These are phyloP conservation scores for Pangasius djambal DNA, from an alignment of 2,797 vertebrate species.

Conservation along the genomic window DNA sequence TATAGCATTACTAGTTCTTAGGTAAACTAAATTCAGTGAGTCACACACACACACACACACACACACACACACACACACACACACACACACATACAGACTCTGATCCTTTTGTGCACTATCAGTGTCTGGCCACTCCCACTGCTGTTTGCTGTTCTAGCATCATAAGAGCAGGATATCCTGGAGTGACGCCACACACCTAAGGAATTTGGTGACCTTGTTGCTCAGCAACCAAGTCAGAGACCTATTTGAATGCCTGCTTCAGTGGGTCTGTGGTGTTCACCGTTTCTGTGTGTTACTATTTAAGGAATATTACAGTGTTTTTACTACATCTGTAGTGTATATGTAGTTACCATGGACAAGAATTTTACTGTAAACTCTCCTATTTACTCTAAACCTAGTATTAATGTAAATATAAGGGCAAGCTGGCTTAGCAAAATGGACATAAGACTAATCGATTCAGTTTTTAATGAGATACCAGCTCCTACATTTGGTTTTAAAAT, in stretches of 20 bases:
- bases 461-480: background rate
- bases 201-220: conserved; percentile 65
- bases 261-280: background rate
- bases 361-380: background rate
- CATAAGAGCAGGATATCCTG: conserved; percentile 80
- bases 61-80: background rate
- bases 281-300: background rate
- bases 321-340: background rate
- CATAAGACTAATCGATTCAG: background rate
- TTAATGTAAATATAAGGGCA: too few relatives aligned
- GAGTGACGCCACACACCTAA: conserved; percentile 69
- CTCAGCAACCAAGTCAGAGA: conserved; percentile 66
- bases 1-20: background rate
- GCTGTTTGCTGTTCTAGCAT: conserved; percentile 64
- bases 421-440: background rate
- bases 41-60: background rate
- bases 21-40: conserved; percentile 17
- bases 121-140: conserved; percentile 42
- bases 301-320: too few relatives aligned
- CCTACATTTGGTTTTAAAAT: background rate
- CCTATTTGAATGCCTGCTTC: conserved; percentile 8
- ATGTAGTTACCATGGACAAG: background rate
- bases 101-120: conserved; percentile 5
- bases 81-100: background rate
- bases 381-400: background rate